Conservation (phyloP, 2,797 vertebrate genomes). For the Epinephelus malabaricus region DNA sequence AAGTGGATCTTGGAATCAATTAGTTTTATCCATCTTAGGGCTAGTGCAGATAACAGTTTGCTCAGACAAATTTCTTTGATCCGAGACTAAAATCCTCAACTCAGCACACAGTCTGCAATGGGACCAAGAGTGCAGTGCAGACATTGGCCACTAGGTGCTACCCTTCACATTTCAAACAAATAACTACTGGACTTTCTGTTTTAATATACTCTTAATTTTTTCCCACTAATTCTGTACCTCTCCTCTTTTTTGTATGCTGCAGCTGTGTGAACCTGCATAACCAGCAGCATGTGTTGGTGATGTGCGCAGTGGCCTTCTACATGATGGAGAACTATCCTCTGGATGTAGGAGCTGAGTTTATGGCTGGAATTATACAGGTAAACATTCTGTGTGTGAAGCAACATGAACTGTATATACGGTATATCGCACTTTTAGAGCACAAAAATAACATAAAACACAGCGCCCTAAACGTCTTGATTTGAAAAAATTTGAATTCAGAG, state of each 20-base stretch:
- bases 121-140: slow-evolving; percentile 2
- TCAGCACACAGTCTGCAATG: neutral
- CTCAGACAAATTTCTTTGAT: neutral
- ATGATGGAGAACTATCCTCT: slow-evolving; percentile 98
- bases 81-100: neutral
- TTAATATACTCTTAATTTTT: neutral
- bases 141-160: slow-evolving; percentile 32
- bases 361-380: slow-evolving; percentile 96
- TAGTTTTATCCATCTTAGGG: slow-evolving; percentile 23
- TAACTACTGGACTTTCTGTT: neutral
- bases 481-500: no score
- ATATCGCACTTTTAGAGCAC: no score
- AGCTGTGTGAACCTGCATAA: slow-evolving; percentile 97
- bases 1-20: slow-evolving; percentile 28
- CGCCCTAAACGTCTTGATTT: no score
- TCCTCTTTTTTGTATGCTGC: slow-evolving; percentile 30
- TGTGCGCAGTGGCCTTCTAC: slow-evolving; percentile 98
- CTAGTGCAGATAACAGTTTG: neutral
- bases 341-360: slow-evolving; percentile 96
- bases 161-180: slow-evolving; percentile 30
- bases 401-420: neutral
- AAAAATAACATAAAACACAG: no score
- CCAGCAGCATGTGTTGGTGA: slow-evolving; percentile 97
- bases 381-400: neutral
- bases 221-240: slow-evolving; percentile 2